A percentile compares a stretch with the other conserved stretches of the same genome.
Conservation (phyloP, 2,113 vertebrate species). For the Laticauda colubrina region DNA sequence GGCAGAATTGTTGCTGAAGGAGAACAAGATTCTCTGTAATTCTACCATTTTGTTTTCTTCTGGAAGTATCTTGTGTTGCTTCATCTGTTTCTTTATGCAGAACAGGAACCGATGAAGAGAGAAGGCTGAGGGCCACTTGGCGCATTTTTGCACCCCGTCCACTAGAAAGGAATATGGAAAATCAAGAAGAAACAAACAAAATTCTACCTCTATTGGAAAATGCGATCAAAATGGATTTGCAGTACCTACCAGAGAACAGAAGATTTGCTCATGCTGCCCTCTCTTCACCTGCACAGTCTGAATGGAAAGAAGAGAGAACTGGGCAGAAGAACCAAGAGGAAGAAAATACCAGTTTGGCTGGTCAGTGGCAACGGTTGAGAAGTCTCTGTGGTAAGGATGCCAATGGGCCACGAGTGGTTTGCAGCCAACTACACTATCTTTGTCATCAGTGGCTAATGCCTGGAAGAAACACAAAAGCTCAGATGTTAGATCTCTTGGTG, state of each 20-base stretch:
- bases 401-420: background rate
- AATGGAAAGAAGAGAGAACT: background rate
- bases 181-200: background rate
- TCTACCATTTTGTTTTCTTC: no score
- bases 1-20: no score
- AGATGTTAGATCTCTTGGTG: background rate
- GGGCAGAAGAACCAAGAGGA: background rate
- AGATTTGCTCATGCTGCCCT: background rate
- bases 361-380: background rate
- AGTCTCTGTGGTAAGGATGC: background rate
- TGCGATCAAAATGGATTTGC: background rate
- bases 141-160: background rate
- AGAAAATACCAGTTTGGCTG: background rate
- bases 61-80: no score
- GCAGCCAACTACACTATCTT: background rate
- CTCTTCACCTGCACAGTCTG: background rate
- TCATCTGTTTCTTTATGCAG: background rate
- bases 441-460: background rate
- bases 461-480: background rate
- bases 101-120: background rate
- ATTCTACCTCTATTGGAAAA: background rate
- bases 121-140: background rate
- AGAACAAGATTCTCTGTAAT: no score
- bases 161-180: background rate
- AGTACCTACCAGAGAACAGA: background rate